phyloP scores from a whole-genome alignment of 2,113 vertebrate genomes.

The Hepsetus odoe region DNA sequence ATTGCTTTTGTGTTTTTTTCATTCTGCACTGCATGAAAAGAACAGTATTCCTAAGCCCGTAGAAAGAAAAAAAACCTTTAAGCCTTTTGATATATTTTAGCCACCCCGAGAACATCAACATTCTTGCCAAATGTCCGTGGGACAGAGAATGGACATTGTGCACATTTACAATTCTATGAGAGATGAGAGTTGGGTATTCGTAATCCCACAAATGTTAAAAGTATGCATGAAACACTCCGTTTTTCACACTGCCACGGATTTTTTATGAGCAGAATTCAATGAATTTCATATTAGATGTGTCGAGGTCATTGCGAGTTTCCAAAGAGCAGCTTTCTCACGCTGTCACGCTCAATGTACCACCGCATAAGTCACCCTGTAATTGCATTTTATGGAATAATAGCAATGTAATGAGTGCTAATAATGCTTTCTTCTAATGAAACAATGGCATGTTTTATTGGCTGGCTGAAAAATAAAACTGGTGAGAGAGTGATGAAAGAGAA shows the following conservation, averaged over 20 bases:
- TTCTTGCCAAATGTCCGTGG: neutral
- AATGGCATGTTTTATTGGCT: slow-evolving; percentile 46
- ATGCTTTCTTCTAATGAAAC: slow-evolving; percentile 33
- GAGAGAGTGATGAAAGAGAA: slow-evolving; percentile 42
- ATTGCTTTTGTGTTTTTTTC: too few relatives aligned
- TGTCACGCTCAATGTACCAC: slow-evolving; percentile 28
- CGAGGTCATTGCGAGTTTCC: slow-evolving; percentile 28
- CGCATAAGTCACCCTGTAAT: slow-evolving; percentile 46
- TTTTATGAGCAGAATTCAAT: slow-evolving; percentile 25
- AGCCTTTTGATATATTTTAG: neutral
- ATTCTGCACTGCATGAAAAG: neutral
- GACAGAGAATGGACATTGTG: neutral
- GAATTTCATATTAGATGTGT: slow-evolving; percentile 16
- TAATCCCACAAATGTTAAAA: slow-evolving; percentile 18
- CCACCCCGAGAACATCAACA: neutral
- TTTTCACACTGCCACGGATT: neutral
- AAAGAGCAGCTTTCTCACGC: slow-evolving; percentile 27
- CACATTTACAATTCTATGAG: slow-evolving; percentile 14
- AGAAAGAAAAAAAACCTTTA: too few relatives aligned
- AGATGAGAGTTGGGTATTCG: neutral
- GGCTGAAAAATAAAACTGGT: slow-evolving; percentile 25
- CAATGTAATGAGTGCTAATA: slow-evolving; percentile 45
- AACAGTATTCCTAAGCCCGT: neutral
- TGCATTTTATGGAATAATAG: slow-evolving; percentile 49
- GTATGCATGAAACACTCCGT: neutral